These are phyloP conservation scores for Eupithecia subfuscata DNA, from an alignment of 2,888 invertebrate genomes.

Conservation along the genomic window DNA sequence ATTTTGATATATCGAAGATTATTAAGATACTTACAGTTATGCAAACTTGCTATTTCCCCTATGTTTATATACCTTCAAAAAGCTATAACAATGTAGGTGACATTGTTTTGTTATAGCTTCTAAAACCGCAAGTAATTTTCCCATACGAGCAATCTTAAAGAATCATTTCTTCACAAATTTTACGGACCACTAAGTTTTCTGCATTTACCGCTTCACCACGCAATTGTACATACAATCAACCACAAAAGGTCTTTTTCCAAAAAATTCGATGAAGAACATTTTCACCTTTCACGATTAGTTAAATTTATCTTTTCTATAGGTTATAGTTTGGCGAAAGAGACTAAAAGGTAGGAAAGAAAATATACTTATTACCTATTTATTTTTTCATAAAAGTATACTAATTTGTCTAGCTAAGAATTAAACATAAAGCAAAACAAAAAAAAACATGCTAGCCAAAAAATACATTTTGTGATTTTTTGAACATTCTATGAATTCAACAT, in stretches of 20 bases:
- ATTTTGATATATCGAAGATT: no score
- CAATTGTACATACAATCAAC: constrained; percentile 46
- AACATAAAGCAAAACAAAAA: no score
- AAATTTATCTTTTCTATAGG: no score
- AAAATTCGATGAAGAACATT: not conserved
- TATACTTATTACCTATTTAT: no score
- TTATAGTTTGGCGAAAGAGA: not conserved
- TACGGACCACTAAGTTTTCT: constrained; percentile 53
- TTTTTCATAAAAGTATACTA: no score
- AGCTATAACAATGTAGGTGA: no score
- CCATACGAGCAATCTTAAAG: constrained; percentile 40
- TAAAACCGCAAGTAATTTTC: constrained; percentile 32
- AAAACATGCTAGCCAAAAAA: no score
- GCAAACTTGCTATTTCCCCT: not conserved
- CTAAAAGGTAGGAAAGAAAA: not conserved
- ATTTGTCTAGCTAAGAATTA: no score
- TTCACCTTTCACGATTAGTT: not conserved
- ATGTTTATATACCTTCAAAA: no score
- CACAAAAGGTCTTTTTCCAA: not conserved
- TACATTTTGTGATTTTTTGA: no score
- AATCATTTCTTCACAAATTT: constrained; percentile 53
- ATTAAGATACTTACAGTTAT: no score
- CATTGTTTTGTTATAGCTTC: not conserved
- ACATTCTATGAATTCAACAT: no score
- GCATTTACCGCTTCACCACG: constrained; percentile 57